Evolutionary conservation across 2,113 vertebrate genomes (phyloP), one percentile per base, ranked within the genome.

Genomic region (Arenaria interpres): DNA sequence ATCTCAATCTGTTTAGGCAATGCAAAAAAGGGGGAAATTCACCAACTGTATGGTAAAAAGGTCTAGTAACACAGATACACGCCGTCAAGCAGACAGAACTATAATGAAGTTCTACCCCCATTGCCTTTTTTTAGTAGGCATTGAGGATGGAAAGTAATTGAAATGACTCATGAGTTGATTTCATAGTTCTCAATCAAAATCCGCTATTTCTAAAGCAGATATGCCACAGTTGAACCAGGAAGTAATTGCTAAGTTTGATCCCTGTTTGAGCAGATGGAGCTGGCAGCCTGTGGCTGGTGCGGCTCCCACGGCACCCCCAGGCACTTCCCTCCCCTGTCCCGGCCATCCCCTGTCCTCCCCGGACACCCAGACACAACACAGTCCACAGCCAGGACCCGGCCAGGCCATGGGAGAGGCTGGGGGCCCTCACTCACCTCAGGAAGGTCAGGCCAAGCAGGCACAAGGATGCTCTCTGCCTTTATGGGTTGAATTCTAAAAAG

Each of bases 191-290:
- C 68, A 69, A 53, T 12, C 45, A 71, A 54, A 75, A 57, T 0
- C 1, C 1, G 35, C 39, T 74, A 30, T 23, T 69, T 28, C 15
- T 27, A 11, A 0, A 66, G 89, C 60, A 92, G 51, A 71, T 4
- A 54, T 0, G 0, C n/a, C 3, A 5, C 6, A 62, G 19, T 41
- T 86, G 8, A 63, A 35, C 33, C 1, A 57, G 45, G 23, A 23
- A 67, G 62, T 5, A 32, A 69, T 7, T 68, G 1, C 0, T 4
- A 6, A 32, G 11, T 12, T 12, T 13, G 23, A 33, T 10, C 21
- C 23, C 14, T 12, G 13, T 23, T 24, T 0, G 0, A 22, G 41
- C 0, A 0, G 59, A 53, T 24, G 48, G 64, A 57, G 72, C 30
- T 3, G 27, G 12, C 80, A 79, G 43, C 1, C 12, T 46, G 64